Conservation (phyloP, 2,888 invertebrate species). For the Chorisops tibialis region DNA sequence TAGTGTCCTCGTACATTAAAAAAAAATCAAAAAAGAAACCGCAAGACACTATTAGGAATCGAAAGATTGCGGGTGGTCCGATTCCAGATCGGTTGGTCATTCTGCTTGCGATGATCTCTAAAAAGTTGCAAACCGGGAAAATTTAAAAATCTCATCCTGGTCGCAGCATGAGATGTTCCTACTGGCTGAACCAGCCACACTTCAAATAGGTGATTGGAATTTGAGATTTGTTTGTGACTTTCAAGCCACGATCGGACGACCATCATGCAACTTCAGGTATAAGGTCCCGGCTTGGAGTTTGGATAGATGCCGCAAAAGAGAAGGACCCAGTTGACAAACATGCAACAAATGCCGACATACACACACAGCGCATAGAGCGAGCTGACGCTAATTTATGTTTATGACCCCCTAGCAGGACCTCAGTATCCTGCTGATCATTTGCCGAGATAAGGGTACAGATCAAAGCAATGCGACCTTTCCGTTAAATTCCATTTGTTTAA, state of each 20-base stretch:
- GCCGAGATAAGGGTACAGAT: constrained; percentile 6
- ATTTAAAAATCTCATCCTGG: constrained; percentile 15
- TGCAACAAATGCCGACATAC: constrained; percentile 24
- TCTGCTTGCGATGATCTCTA: neutral
- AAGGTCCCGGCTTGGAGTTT: constrained; percentile 9
- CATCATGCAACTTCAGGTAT: constrained; percentile 24
- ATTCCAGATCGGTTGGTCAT: too few relatives aligned
- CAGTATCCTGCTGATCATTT: constrained; percentile 15
- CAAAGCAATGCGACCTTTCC: constrained; percentile 8
- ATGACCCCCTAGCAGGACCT: constrained; percentile 13
- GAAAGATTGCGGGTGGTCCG: constrained; percentile 14
- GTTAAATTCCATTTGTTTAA: constrained; percentile 17
- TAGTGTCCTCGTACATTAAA: too few relatives aligned
- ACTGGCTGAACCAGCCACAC: constrained; percentile 15
- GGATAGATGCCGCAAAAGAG: constrained; percentile 4
- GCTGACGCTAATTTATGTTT: constrained; percentile 26
- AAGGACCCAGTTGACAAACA: neutral
- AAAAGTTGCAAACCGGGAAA: neutral
- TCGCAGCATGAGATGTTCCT: constrained; percentile 18
- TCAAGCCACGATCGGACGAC: constrained; percentile 17
- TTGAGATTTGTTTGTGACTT: constrained; percentile 21
- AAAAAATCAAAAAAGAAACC: constrained; percentile 5
- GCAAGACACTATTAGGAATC: neutral
- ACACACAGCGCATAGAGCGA: neutral
- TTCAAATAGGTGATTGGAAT: constrained; percentile 22